Evolutionary conservation across 1,140 invertebrate species (phyloP).

Genomic region (Cotesia typhae): DNA sequence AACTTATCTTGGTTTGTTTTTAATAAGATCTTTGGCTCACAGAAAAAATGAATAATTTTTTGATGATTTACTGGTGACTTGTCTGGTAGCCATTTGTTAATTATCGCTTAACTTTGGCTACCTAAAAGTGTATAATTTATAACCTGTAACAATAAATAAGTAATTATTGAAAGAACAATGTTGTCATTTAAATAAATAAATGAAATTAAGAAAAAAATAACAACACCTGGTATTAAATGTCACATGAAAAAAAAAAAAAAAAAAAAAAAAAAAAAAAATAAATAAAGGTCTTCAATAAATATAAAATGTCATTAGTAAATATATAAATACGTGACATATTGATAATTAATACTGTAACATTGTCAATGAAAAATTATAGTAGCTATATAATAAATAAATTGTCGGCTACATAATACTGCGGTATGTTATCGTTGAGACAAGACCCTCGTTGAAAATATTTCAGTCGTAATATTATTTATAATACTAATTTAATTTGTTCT

Average conservation of each 20-base stretch:
- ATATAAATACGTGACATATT: not conserved
- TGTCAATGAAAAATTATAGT: slow-evolving; percentile 1
- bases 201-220: not conserved
- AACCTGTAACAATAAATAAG: not conserved
- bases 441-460: not conserved
- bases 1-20: not conserved
- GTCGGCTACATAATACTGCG: slow-evolving; percentile 3
- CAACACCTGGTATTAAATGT: not conserved
- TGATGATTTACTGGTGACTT: not conserved
- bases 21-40: not conserved
- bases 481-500: not conserved
- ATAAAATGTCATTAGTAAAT: not conserved
- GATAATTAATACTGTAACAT: not conserved
- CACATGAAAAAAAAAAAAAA: not conserved
- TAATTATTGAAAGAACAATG: no score
- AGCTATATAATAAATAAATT: slow-evolving; percentile 1
- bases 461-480: not conserved
- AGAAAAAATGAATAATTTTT: slow-evolving; percentile 9
- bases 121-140: not conserved
- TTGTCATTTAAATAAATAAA: no score
- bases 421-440: slow-evolving; percentile 11
- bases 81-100: not conserved
- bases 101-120: not conserved
- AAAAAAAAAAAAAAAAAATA: not conserved
- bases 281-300: not conserved